These are phyloP conservation scores for Pissodes strobi DNA, from an alignment of 1,140 invertebrate genomes.

Conservation along the genomic window DNA sequence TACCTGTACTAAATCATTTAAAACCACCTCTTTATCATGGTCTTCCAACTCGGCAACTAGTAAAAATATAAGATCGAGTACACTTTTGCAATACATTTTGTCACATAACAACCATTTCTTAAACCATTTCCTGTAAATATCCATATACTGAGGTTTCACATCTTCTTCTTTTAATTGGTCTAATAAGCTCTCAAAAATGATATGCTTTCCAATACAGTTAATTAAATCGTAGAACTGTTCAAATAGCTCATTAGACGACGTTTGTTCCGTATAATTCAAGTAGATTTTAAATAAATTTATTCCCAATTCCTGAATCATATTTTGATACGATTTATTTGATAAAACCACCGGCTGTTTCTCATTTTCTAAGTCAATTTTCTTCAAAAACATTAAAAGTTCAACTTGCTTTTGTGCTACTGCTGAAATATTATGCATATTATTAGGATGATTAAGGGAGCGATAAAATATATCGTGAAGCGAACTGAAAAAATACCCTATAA, in stretches of 20 bases:
- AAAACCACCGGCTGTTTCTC: neutral
- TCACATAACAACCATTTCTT: constrained; percentile 57
- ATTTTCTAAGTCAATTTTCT: constrained; percentile 17
- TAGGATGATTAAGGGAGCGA: constrained; percentile 50
- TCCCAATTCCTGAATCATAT: constrained; percentile 54
- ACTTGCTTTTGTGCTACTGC: constrained; percentile 47
- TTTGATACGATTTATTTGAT: constrained; percentile 1
- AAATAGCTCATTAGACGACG: constrained; percentile 51
- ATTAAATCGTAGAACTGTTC: constrained; percentile 56
- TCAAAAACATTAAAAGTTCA: constrained; percentile 50
- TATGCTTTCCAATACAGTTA: constrained; percentile 55
- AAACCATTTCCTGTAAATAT: constrained; percentile 60
- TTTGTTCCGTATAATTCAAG: constrained; percentile 56
- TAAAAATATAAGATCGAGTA: constrained; percentile 65
- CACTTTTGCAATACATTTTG: constrained; percentile 54
- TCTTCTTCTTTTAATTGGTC: constrained; percentile 50
- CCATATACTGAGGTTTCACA: constrained; percentile 50
- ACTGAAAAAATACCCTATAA: constrained; percentile 62
- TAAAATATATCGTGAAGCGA: constrained; percentile 57
- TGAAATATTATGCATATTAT: constrained; percentile 33
- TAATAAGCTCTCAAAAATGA: constrained; percentile 53
- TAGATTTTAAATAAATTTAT: constrained; percentile 59
- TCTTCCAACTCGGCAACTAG: constrained; percentile 60
- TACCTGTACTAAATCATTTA: constrained; percentile 61
- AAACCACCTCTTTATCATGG: constrained; percentile 58